Conservation (phyloP, 2,797 vertebrate species). For the Cheracebus regulus region DNA sequence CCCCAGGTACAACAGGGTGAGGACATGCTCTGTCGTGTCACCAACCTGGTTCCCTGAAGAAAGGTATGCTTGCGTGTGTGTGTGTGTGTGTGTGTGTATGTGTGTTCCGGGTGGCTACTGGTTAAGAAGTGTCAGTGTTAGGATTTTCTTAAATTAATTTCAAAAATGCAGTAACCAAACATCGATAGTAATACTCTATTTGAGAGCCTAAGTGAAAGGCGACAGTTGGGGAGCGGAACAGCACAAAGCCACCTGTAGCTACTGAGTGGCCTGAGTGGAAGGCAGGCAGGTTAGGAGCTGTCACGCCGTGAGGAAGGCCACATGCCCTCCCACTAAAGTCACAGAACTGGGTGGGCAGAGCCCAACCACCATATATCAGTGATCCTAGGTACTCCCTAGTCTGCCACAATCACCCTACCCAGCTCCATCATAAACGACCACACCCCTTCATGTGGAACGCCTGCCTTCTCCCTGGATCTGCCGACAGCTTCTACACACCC, state of each 20-base stretch:
- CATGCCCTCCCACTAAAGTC: neutral
- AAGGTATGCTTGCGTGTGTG: neutral
- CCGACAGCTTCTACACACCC: neutral
- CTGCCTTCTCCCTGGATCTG: neutral
- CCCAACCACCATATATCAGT: neutral
- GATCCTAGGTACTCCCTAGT: neutral
- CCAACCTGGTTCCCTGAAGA: constrained; percentile 55
- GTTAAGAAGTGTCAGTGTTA: neutral
- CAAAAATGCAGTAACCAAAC: neutral
- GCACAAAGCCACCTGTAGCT: neutral
- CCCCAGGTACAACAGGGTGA: constrained; percentile 78
- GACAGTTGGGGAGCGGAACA: neutral
- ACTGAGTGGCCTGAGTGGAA: neutral
- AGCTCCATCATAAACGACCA: neutral
- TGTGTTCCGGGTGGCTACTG: neutral
- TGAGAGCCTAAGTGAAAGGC: neutral
- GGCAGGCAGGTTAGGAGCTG: neutral
- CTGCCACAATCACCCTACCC: neutral
- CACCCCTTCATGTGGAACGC: neutral
- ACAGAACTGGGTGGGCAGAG: neutral
- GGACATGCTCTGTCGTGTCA: constrained; percentile 64
- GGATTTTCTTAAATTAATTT: constrained; percentile 18
- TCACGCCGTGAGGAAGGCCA: neutral
- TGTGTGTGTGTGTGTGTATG: rapidly evolving
- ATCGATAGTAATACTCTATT: neutral